Base-by-base conservation (phyloP, 2,797 vertebrate genomes). In the Sorex maritimensis region DNA sequence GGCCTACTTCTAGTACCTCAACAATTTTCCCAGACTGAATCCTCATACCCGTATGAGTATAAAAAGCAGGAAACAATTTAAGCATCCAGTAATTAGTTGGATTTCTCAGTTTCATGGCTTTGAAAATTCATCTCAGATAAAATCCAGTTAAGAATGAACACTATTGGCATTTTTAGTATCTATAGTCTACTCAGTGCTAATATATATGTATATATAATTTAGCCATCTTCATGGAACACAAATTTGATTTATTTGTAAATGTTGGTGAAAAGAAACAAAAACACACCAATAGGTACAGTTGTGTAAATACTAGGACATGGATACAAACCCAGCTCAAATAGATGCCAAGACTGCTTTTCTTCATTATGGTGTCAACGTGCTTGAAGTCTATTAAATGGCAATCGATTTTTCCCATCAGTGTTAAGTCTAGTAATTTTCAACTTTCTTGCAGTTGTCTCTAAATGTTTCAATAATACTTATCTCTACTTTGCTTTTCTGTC, bases 101-200 rank as follows among this genome's bases (percentile, higher is more conserved):
- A n/a, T 58, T 38, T 21, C 58, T 26, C 26, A 67, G 65, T 26
- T 28, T 26, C 12, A 67, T 67, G 65, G 24, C 65, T 81, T 92
- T 30, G 67, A 86, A 11, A 6, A 95, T 81, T 49, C 17, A 26
- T 65, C 91, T 92, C 58, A 81, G 24, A 4, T 8, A n/a, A 15
- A n/a, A 5, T 41, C 67, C 88, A 63, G 61, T 34, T 9, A 52
- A 74, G 44, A 91, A 81, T 61, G 49, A 83, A 75, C 21, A 89
- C 17, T 46, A 23, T 26, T 87, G 67, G 44, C n/a, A 89, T 38
- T 93, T 82, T 86, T 67, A 87, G 80, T 72, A 30, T 15, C 44
- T 77, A 5, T 24, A 71, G 15, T 75, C 5, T 55, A 28, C 38
- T 46, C 19, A 11, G 21, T 74, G 80, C 67, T 58, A 19, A 2